Conservation (phyloP, 2,888 invertebrate genomes). For the Lordiphosa andalusiaca region DNA sequence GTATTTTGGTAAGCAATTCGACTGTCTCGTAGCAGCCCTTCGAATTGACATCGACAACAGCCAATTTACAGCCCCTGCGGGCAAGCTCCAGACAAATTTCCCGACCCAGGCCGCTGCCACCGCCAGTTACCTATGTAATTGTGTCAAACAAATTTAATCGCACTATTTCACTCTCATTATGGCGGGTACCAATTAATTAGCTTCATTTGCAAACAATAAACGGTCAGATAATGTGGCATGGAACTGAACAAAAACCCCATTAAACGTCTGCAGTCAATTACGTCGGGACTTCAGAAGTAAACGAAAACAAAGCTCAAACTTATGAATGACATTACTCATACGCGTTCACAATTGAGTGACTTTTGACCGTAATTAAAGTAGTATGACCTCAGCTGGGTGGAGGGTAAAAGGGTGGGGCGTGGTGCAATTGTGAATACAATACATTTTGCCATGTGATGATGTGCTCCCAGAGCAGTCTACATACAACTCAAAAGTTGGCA, state of each 20-base stretch:
- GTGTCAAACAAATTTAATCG: neutral
- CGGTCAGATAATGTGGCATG: constrained; percentile 26
- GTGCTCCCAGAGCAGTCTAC: neutral
- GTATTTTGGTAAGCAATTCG: constrained; percentile 75
- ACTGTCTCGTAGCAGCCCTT: constrained; percentile 78
- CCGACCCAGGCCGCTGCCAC: constrained; percentile 81
- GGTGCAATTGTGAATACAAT: too few species aligned
- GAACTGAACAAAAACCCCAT: constrained; percentile 35
- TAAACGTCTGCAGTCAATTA: constrained; percentile 19
- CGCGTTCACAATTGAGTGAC: constrained; percentile 58
- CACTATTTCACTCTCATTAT: constrained; percentile 29
- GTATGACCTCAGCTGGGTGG: constrained; percentile 38
- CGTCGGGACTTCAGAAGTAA: constrained; percentile 21
- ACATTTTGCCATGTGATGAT: too few species aligned
- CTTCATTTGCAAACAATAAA: constrained; percentile 67
- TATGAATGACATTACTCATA: constrained; percentile 38
- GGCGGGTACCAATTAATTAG: constrained; percentile 54
- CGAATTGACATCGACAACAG: constrained; percentile 79
- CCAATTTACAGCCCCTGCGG: constrained; percentile 79
- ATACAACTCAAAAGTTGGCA: constrained; percentile 21
- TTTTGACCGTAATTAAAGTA: constrained; percentile 66
- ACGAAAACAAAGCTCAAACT: constrained; percentile 11
- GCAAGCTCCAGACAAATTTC: constrained; percentile 80
- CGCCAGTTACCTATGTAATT: constrained; percentile 80
- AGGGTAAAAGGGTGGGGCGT: constrained; percentile 6